Evolutionary conservation across 1,140 invertebrate species (phyloP).

Genomic region (Euwallacea similis): DNA sequence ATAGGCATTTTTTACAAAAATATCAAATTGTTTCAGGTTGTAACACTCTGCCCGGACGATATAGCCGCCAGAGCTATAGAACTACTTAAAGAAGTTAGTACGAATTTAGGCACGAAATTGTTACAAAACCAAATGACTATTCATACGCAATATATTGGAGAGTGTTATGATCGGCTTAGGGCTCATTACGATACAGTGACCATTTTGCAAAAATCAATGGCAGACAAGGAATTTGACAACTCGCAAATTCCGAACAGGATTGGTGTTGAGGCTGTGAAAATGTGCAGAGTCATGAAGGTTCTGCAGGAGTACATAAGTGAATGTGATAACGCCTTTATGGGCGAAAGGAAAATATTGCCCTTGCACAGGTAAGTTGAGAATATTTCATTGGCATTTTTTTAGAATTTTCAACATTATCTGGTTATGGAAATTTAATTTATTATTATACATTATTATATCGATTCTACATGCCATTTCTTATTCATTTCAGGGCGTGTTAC

Average conservation of each 20-base stretch:
- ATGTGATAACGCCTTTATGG: constrained; percentile 89
- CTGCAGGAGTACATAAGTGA: constrained; percentile 94
- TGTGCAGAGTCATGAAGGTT: constrained; percentile 93
- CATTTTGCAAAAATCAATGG: constrained; percentile 56
- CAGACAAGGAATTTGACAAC: constrained; percentile 48
- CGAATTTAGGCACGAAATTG: constrained; percentile 86
- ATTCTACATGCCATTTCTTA: background rate
- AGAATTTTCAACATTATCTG: background rate
- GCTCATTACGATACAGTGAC: constrained; percentile 77
- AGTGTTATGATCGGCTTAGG: constrained; percentile 85
- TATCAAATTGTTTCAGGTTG: constrained; percentile 57
- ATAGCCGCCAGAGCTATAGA: constrained; percentile 90
- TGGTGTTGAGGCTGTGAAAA: constrained; percentile 79
- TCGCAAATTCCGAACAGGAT: constrained; percentile 57
- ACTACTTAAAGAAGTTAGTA: constrained; percentile 90
- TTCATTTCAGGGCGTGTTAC: constrained; percentile 69
- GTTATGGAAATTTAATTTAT: background rate
- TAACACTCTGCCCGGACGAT: constrained; percentile 86
- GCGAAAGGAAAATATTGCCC: constrained; percentile 87
- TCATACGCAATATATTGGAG: constrained; percentile 88
- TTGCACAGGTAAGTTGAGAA: constrained; percentile 60
- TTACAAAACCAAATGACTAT: constrained; percentile 75
- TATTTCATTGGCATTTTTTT: background rate
- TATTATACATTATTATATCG: constrained; percentile 2
- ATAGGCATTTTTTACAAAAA: no score